Evolutionary conservation across 1,140 invertebrate genomes (phyloP), one percentile per base, ranked within the genome.

Genomic region (Diabrotica undecimpunctata): DNA sequence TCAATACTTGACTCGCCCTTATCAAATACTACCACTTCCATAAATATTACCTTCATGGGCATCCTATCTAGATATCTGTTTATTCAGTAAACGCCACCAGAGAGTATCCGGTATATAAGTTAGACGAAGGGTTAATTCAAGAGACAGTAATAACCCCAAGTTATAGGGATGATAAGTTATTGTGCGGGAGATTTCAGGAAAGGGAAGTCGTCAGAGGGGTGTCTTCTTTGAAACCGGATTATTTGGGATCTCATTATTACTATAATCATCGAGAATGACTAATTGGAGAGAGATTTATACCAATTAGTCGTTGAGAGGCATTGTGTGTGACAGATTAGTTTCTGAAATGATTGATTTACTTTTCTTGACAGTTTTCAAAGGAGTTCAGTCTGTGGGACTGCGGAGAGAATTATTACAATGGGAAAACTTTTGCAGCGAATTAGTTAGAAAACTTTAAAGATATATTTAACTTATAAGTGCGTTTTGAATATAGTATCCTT

Each of bases 121-220:
- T 57, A 61, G 59, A 61, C 41, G 59, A 61, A 61, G 59, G 59
- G 59, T 61, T 52, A 61, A 61, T 61, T 51, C 59, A 35, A 12
- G 59, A 61, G 59, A 61, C 59, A 61, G 12, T 61, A 51, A 61
- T 61, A 61, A 61, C 37, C 59, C 41, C 41, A 61, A 61, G 59
- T 61, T 61, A 61, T 61, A 37, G 46, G n/a, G 51, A 53, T 53
- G 57, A 59, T 41, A 46, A 59, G 57, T 59, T 59, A 59, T 59
- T 59, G 37, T 59, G 57, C 10, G 46, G 41, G 59, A 61, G 25
- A 35, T 25, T 8, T 10, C 0, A 46, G 57, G 41, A 46, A 59
- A 41, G 57, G 50, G 59, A 52, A 61, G 59, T 53, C 50, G 41
- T 10, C 41, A 61, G 46, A 11, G 13, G 54, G 14, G 50, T 41